Base-by-base conservation (phyloP, 1,140 invertebrate genomes). In the Elysia chlorotica region DNA sequence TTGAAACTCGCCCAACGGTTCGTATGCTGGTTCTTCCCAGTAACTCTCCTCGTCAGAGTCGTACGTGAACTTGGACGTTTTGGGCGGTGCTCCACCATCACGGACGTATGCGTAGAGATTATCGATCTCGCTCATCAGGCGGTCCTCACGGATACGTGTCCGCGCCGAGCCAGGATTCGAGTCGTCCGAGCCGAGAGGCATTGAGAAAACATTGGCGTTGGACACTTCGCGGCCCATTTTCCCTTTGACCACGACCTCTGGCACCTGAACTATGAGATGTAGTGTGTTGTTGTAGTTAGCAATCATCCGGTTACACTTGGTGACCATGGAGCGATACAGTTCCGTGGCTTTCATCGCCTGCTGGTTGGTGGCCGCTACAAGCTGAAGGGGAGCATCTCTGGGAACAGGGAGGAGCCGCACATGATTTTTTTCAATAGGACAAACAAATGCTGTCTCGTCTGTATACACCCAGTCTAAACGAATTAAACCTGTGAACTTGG, bases 51-150 rank as follows among this genome's bases (percentile, higher is more conserved):
- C 83, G 53, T 83, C 84, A 1, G 84, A 84, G 74, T 84, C 84
- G 56, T 81, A 77, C 19, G 79, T 75, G 35, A 78, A 84, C 54
- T 80, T 79, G 4, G 31, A n/a, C 66, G 79, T 81, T 17, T 67
- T 62, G 19, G 77, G 76, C 36, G 96, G 88, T 19, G 94, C 93
- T 80, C 96, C 94, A 0, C 96, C 96, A 48, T 82, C 81, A 59
- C 96, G 89, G 0, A 98, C 95, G 84, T 97, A 98, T 83, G 96
- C 95, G 85, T 98, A 98, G 73, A 98, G 96, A 87, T 97, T 95
- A 89, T 98, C 96, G 77, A 97, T 96, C 88, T 98, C 96, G 79
- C 97, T 95, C 87, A 97, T 96, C 23, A 86, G 76, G 33, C 81
- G 73, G 78, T 97, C 94, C 74, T 87, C 86, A 68, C 80, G 78